A percentile compares a stretch with the other conserved stretches of the same genome.
Evolutionary conservation across 2,797 vertebrate genomes (phyloP).

Genomic region (Spinibarbus caldwelli): DNA sequence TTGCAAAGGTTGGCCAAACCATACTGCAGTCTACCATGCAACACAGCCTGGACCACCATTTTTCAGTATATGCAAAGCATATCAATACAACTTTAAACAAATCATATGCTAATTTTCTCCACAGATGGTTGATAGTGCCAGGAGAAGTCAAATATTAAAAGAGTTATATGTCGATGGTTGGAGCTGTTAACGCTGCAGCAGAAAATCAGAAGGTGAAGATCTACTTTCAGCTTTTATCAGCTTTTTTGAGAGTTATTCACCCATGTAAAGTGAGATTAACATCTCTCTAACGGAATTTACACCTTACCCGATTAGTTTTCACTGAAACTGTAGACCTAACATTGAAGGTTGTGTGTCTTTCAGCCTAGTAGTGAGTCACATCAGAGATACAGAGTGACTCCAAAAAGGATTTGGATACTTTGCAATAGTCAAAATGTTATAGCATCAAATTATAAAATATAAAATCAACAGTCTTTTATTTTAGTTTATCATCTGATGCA

Average conservation of each 20-base stretch:
- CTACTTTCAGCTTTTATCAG: neutral
- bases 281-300: neutral
- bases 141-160: constrained; percentile 33
- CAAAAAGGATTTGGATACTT: neutral
- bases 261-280: constrained; percentile 1
- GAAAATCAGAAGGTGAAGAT: neutral
- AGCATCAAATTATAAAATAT: neutral
- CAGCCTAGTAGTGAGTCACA: neutral
- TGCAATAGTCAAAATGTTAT: neutral
- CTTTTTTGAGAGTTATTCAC: neutral
- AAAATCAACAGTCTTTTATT: neutral
- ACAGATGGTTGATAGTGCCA: constrained; percentile 22
- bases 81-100: constrained; percentile 63
- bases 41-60: constrained; percentile 14
- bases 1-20: constrained; percentile 51
- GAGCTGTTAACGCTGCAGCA: constrained; percentile 6
- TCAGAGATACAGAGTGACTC: neutral
- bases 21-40: constrained; percentile 45
- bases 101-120: constrained; percentile 55
- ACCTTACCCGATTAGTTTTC: neutral
- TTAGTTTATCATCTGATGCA: too few species aligned
- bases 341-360: neutral
- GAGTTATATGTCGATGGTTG: neutral
- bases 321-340: neutral
- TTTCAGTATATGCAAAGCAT: constrained; percentile 67